Base-by-base conservation (phyloP, 2,113 vertebrate genomes). In the Crotalus tigris region DNA sequence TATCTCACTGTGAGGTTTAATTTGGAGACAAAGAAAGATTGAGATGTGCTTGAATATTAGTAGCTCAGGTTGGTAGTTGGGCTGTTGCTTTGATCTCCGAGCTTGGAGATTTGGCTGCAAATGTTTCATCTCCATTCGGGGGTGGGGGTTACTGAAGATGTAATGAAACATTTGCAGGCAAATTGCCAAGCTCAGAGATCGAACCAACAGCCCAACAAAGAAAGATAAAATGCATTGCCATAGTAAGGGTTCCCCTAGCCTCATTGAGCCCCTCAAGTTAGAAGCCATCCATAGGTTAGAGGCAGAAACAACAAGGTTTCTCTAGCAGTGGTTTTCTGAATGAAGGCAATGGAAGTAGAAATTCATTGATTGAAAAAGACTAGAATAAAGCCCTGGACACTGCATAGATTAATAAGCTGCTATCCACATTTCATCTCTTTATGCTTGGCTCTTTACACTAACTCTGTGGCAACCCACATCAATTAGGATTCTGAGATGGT, bases 271-370 rank as follows among this genome's bases (percentile, higher is more conserved):
- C 44, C 29, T 9, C 81, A 17, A 93, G 1, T 81, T 44, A 44
- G 69, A 81, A 81, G 33, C 3, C 17, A 81, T 81, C 75, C 33
- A 44, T 19, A 81, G 44, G 75, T 44, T 81, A 44, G 75, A 81
- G 7, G 33, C 33, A 81, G 75, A 81, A 39, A 46, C 8, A 92
- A 85, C 91, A 95, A 85, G 93, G 57, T 92, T 91, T 86, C 86
- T 39, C 81, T 93, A 90, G 89, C 75, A 94, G 95, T 53, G 91
- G 91, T 81, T 81, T 53, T 95, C 87, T 94, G 19, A 91, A 21
- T 91, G 86, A 49, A 90, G 85, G 93, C 61, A 15, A 46, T 94
- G 88, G 49, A 92, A 3, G 2, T 13, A 94, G 87, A 9, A 94
- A 69, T 61, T 19, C 8, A 94, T 53, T 53, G 81, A 58, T 19